Evolutionary conservation across 1,140 invertebrate genomes (phyloP), one percentile per base, ranked within the genome.

Genomic region (Belonocnema kinseyi): DNA sequence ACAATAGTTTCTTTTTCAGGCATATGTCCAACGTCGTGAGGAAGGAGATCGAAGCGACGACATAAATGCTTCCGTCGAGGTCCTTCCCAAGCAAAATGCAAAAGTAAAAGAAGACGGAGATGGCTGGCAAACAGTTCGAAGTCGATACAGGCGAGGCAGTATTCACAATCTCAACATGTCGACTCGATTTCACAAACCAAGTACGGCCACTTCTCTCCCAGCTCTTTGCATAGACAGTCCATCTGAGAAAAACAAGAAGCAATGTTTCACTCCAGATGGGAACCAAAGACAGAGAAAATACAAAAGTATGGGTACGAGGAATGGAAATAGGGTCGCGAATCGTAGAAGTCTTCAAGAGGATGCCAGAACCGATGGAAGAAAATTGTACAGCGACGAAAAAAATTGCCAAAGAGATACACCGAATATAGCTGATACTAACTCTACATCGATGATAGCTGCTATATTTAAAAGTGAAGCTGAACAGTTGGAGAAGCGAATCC

Each of bases 101-200:
- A 87, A 87, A 56, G 50, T 73, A 8, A 87, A 87, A 74, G 88
- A 88, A 12, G 90, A 91, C 73, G 83, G 76, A 61, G 91, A 94
- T 77, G 94, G 94, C 3, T 95, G 94, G 94, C 94, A 95, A 88
- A 94, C 93, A 11, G 94, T 95, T 0, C 92, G 93, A 11, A 90
- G 93, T 74, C 91, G 93, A 73, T 89, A 84, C 70, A 83, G 90
- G 81, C 84, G 90, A 79, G 88, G 89, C n/a, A 91, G 91, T 76
- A 87, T 86, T 13, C 85, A 90, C 46, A 91, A 90, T 80, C 80
- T 91, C 6, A 90, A 88, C 73, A 91, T 92, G 88, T 88, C 87
- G 6, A 91, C 90, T 3, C 89, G 93, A 19, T 93, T 93, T 84
- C 89, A 93, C 53, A 89, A 91, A 74, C 93, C 93, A 11, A 93